phyloP scores from a whole-genome alignment of 2,888 invertebrate genomes.

The Mimumesa dahlbomi region DNA sequence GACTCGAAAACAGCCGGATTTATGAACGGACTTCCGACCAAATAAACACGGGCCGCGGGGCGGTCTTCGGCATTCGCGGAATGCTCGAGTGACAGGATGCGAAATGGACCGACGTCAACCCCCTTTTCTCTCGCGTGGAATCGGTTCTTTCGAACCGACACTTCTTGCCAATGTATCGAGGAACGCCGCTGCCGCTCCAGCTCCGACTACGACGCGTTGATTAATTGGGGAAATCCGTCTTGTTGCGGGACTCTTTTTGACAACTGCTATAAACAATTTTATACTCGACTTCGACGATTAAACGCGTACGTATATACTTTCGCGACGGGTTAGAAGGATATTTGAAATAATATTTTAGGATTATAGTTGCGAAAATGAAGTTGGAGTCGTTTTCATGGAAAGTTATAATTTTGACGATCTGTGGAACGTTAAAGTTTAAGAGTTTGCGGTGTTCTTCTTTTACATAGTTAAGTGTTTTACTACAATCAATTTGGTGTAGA shows the following conservation, averaged over 20 bases:
- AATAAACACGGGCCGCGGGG: slow-evolving; percentile 70
- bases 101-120: slow-evolving; percentile 68
- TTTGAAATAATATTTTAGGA: no score
- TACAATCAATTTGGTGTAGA: no score
- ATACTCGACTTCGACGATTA: neutral
- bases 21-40: slow-evolving; percentile 76
- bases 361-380: no score
- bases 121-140: slow-evolving; percentile 33
- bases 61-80: slow-evolving; percentile 60
- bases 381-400: no score
- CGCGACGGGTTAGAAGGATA: no score
- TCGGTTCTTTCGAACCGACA: slow-evolving; percentile 38
- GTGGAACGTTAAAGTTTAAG: no score
- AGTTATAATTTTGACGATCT: no score
- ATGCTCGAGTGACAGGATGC: slow-evolving; percentile 73
- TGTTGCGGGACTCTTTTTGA: neutral
- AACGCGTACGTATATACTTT: no score
- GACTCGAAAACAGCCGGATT: slow-evolving; percentile 77
- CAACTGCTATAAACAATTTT: neutral
- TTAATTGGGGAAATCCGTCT: slow-evolving; percentile 4
- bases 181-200: slow-evolving; percentile 7
- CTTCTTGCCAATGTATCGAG: slow-evolving; percentile 35
- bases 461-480: no score
- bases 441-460: no score
- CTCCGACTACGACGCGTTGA: slow-evolving; percentile 6